phyloP scores from a whole-genome alignment of 2,888 invertebrate genomes.

The Cephus nigrinus region DNA sequence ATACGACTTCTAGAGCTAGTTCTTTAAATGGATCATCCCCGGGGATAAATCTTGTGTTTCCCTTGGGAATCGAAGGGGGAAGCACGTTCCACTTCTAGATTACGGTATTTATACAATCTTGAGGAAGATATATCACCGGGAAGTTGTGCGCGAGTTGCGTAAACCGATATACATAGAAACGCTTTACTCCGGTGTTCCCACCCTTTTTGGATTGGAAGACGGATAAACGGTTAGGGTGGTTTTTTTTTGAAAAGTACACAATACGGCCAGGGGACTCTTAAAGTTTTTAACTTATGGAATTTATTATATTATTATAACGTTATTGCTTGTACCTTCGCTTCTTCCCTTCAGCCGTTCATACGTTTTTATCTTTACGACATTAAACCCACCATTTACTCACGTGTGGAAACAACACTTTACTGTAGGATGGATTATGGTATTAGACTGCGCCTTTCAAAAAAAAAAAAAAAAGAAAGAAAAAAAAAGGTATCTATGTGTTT shows the following conservation, averaged over 20 bases:
- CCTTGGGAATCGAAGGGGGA: neutral
- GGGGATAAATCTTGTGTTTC: neutral
- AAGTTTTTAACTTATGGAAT: neutral
- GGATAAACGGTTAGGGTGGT: neutral
- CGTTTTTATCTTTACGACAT: neutral
- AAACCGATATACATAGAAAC: neutral
- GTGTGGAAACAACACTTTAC: neutral
- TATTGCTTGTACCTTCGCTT: neutral
- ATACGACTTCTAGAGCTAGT: neutral
- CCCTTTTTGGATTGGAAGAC: neutral
- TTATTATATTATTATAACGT: neutral
- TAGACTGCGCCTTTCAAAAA: neutral
- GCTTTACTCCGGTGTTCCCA: neutral
- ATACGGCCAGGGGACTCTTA: neutral
- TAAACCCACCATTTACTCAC: neutral
- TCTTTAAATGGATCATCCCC: conserved; percentile 1
- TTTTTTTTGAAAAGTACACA: neutral
- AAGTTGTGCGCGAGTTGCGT: neutral
- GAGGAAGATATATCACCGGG: neutral
- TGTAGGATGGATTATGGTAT: neutral
- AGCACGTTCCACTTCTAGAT: neutral
- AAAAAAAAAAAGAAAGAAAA: neutral
- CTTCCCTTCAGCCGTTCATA: neutral
- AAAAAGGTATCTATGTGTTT: neutral
- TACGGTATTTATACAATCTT: neutral